phyloP scores from a whole-genome alignment of 2,888 invertebrate species.

The Tyria jacobaeae region DNA sequence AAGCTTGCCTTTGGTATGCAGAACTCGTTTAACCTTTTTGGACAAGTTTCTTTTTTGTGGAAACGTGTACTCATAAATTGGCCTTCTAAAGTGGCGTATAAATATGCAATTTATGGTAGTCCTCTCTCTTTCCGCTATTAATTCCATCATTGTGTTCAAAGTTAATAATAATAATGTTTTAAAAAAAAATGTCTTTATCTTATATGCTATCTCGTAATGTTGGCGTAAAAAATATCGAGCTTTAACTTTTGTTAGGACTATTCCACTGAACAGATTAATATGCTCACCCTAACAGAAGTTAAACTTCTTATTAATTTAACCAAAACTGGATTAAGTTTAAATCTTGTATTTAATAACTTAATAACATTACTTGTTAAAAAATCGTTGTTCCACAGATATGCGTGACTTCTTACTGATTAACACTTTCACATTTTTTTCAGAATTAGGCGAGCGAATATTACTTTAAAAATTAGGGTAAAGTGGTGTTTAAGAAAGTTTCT shows the following conservation, averaged over 20 bases:
- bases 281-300: conserved; percentile 31
- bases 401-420: conserved; percentile 46
- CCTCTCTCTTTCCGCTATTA: no score
- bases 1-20: no score
- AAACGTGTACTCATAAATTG: no score
- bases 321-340: conserved; percentile 56
- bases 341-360: conserved; percentile 50
- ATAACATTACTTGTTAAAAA: conserved; percentile 34
- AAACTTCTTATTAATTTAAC: conserved; percentile 57
- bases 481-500: conserved; percentile 12
- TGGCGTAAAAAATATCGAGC: neutral
- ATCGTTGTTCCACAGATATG: conserved; percentile 35
- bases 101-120: no score
- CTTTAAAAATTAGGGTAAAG: conserved; percentile 9
- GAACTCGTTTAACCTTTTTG: no score
- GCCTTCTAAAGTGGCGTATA: no score
- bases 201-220: no score
- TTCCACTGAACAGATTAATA: conserved; percentile 1
- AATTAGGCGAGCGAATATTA: conserved; percentile 45
- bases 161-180: no score
- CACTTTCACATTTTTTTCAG: conserved; percentile 46
- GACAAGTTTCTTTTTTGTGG: no score
- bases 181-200: no score
- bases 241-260: neutral
- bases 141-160: no score